Evolutionary conservation across 2,888 invertebrate genomes (phyloP), one percentile per base, ranked within the genome.

Genomic region (Chelonus formosanus): DNA sequence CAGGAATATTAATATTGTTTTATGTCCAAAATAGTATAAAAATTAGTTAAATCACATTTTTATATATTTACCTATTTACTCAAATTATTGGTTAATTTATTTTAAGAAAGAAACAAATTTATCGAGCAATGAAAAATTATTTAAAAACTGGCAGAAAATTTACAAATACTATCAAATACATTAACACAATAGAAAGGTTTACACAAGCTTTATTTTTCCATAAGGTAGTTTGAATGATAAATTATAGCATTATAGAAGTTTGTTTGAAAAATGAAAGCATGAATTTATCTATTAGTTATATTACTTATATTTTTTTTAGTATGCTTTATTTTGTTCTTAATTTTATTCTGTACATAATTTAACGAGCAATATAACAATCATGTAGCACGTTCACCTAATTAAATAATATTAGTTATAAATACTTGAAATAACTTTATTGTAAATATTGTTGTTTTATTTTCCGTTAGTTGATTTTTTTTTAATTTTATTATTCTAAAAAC

Each of bases 121-220:
- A 5, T 40, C 40, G 5, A 40, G 1, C 1, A 40, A 40, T 40
- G 1, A 6, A 4, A 40, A 6, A 40, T 40, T 5, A 40, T 5
- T 40, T 40, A 40, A 40, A 40, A 40, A 40, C 4, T 40, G 40
- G 40, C 6, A 1, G 40, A 40, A 20, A 20, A 20, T 20, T 20
- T 20, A 2, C 1, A 20, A 20, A 20, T 20, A 20, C 20, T 20
- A 20, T 20, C 20, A 20, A 20, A 20, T 20, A 20, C 1, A 20
- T 20, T 20, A 20, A 20, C 20, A 20, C 20, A 20, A 55, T 57
- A 36, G 40, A 56, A 55, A 57, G 10, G 50, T n/a, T 40, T 40
- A 64, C 65, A 74, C 78, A 80, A 81, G 81, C 82, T 82, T 81
- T 82, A 70, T 80, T 81, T 81, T 82, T 82, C 80, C 78, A 72